Conservation (phyloP, 2,113 vertebrate species). For the Neolamprologus caudopunctatus region DNA sequence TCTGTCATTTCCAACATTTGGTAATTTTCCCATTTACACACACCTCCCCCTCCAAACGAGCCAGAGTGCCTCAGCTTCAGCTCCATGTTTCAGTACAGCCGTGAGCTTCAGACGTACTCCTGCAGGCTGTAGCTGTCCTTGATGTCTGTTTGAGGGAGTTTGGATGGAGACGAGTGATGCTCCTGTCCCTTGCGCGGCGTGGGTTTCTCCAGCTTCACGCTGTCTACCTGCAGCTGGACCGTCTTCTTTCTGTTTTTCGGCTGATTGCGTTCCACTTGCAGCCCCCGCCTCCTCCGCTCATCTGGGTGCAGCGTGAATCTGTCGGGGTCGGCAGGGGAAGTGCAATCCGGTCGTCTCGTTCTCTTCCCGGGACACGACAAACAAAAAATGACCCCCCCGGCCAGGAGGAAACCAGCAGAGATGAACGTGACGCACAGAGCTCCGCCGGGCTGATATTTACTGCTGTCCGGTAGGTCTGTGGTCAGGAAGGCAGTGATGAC, state of each 20-base stretch:
- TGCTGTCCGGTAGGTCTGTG: constrained; percentile 77
- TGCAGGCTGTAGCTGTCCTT: constrained; percentile 76
- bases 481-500: constrained; percentile 81
- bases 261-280: neutral
- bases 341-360: constrained; percentile 43
- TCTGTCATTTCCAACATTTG: constrained; percentile 26
- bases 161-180: constrained; percentile 26
- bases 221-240: constrained; percentile 15
- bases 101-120: constrained; percentile 79
- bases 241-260: constrained; percentile 8
- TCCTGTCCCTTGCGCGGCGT: neutral
- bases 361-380: constrained; percentile 74
- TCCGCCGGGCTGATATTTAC: constrained; percentile 83
- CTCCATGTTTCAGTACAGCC: neutral
- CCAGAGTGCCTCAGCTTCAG: neutral
- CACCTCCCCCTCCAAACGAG: neutral
- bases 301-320: neutral
- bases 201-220: neutral
- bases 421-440: constrained; percentile 85
- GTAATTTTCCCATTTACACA: constrained; percentile 21
- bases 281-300: neutral
- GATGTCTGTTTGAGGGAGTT: constrained; percentile 54
- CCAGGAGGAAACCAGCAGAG: constrained; percentile 80
- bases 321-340: constrained; percentile 15
- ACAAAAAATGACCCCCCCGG: constrained; percentile 82